These are phyloP conservation scores for Dione juno DNA, from an alignment of 2,888 invertebrate genomes.

Conservation along the genomic window DNA sequence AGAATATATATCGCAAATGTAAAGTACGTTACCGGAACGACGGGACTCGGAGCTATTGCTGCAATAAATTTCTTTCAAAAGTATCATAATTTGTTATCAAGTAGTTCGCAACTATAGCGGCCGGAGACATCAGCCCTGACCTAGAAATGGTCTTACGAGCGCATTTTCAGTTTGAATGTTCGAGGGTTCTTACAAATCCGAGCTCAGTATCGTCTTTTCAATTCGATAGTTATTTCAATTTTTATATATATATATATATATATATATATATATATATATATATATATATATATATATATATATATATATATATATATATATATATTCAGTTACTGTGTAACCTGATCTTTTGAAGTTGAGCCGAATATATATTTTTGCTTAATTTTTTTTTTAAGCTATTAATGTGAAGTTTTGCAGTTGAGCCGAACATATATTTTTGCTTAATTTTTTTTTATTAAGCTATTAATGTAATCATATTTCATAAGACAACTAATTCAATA, in stretches of 20 bases:
- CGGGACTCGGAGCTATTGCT: neutral
- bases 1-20: neutral
- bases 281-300: too few species aligned
- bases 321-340: too few species aligned
- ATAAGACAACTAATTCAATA: too few species aligned
- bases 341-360: too few species aligned
- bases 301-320: too few species aligned
- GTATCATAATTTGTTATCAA: slow-evolving; percentile 31
- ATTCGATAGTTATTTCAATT: slow-evolving; percentile 15
- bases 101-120: slow-evolving; percentile 27
- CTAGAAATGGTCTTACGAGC: slow-evolving; percentile 30
- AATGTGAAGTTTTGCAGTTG: too few species aligned
- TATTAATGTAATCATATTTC: too few species aligned
- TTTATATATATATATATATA: neutral
- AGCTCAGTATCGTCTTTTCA: slow-evolving; percentile 29
- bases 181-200: slow-evolving; percentile 33
- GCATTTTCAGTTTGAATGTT: slow-evolving; percentile 33
- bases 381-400: too few species aligned
- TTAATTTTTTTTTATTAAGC: too few species aligned
- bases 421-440: too few species aligned
- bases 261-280: neutral
- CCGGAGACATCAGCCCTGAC: slow-evolving; percentile 34
- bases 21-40: neutral
- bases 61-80: slow-evolving; percentile 12
- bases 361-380: too few species aligned